These are phyloP conservation scores for Phenganax stokvisi DNA, from an alignment of 92 coral and sea anemone genomes.

Conservation along the genomic window DNA sequence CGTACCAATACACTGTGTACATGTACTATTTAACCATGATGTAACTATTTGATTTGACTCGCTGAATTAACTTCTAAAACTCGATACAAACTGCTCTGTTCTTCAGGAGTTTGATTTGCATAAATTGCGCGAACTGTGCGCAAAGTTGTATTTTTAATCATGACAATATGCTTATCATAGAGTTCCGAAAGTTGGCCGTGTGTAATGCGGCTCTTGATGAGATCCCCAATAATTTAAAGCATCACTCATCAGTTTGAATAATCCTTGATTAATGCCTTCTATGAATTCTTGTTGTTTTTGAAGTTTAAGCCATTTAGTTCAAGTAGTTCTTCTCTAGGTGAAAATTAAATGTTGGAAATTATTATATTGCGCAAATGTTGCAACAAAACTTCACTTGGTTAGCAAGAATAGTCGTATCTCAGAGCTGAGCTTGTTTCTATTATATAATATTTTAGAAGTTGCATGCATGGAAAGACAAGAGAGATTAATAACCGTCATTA, in stretches of 20 bases:
- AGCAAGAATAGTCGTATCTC: too few species aligned
- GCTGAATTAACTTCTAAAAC: too few species aligned
- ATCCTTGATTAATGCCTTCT: slow-evolving; percentile 13
- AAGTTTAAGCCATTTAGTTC: background rate
- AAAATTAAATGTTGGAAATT: background rate
- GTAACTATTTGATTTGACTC: too few species aligned
- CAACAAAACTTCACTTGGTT: too few species aligned
- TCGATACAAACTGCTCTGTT: too few species aligned
- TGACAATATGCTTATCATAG: background rate
- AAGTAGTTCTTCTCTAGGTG: background rate
- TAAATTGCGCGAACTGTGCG: slow-evolving; percentile 3
- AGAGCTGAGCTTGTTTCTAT: too few species aligned
- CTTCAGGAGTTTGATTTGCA: background rate
- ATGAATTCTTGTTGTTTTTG: background rate
- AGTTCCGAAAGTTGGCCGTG: background rate
- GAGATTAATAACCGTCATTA: too few species aligned
- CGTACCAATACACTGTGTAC: background rate
- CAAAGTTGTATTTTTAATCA: slow-evolving; percentile 18
- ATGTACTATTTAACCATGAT: too few species aligned
- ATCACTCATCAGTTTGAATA: slow-evolving; percentile 5
- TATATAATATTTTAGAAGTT: too few species aligned
- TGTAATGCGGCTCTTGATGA: too few species aligned
- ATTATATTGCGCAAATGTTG: too few species aligned
- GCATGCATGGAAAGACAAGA: too few species aligned
- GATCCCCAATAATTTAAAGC: background rate